phyloP scores from a whole-genome alignment of 2,113 vertebrate genomes.

The Melanocharis versteri region DNA sequence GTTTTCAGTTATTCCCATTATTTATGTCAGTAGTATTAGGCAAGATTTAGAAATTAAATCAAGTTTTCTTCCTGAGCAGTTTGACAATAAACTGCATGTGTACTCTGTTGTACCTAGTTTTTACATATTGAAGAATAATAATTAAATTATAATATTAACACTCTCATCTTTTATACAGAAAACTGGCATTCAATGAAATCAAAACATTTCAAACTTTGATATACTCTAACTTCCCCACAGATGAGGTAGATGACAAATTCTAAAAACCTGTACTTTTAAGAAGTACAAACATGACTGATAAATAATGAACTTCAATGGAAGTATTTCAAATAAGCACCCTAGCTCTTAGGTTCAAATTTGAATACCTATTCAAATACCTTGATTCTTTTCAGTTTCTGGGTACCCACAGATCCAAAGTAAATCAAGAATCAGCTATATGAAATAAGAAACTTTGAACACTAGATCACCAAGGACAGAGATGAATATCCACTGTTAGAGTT shows the following conservation, averaged over 20 bases:
- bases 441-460: neutral
- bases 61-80: slow-evolving; percentile 27
- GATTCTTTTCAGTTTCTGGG: neutral
- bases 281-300: neutral
- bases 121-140: neutral
- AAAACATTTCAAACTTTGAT: neutral
- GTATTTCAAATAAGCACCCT: neutral
- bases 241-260: neutral
- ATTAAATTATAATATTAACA: neutral
- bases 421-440: neutral
- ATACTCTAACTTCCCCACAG: neutral
- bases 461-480: neutral
- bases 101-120: neutral
- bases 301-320: neutral
- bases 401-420: neutral
- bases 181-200: neutral
- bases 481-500: neutral
- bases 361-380: neutral
- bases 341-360: neutral
- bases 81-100: neutral
- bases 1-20: slow-evolving; percentile 1
- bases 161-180: neutral
- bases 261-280: neutral
- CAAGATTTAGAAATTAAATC: slow-evolving; percentile 40
- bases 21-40: slow-evolving; percentile 27